Base-by-base conservation (phyloP, 2,113 vertebrate genomes). In the Ranitomeya imitator region DNA sequence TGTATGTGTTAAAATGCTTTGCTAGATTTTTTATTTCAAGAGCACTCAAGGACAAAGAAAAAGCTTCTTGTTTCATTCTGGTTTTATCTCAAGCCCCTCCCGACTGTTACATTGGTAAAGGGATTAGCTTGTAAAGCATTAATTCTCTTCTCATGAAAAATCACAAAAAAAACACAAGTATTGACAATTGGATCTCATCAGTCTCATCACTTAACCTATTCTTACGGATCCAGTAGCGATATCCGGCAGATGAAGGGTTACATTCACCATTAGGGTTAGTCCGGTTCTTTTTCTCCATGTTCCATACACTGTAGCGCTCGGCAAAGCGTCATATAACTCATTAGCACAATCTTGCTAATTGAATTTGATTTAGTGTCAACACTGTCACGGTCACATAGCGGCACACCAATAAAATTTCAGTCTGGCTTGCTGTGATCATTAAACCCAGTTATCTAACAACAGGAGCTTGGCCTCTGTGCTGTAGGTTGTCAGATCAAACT, bases 311-410 rank as follows among this genome's bases (percentile, higher is more conserved):
- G 45, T 92, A 92, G 88, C 91, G 89, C 90, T 90, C 93, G 90
- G 86, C 90, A 91, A 92, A 94, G 92, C 90, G 88, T 89, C 81
- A 79, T 85, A 15, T 89, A 93, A 92, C 89, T 94, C 93, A 94
- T 95, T 94, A 95, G 93, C 90, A 93, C 93, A 89, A 85, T 92
- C 83, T 80, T 90, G 92, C 90, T 95, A 95, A 96, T 93, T 94
- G 94, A 95, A 94, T 95, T 93, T 94, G 94, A 95, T 95, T 95
- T 95, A 92, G 89, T 92, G 92, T 94, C 93, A 94, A 91, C 91
- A 91, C 90, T 92, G 92, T 91, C 92, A 92, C 91, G 90, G 90
- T 91, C 91, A 92, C 90, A 91, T 60, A 91, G 90, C 92, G 92
- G 86, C 74, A 90, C 51, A 92, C 88, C 92, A 93, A 93, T 93